Percentiles rank a stretch among this genome's conserved stretches.
phyloP scores from a whole-genome alignment of 1,140 invertebrate genomes.

The Megalopta genalis region DNA sequence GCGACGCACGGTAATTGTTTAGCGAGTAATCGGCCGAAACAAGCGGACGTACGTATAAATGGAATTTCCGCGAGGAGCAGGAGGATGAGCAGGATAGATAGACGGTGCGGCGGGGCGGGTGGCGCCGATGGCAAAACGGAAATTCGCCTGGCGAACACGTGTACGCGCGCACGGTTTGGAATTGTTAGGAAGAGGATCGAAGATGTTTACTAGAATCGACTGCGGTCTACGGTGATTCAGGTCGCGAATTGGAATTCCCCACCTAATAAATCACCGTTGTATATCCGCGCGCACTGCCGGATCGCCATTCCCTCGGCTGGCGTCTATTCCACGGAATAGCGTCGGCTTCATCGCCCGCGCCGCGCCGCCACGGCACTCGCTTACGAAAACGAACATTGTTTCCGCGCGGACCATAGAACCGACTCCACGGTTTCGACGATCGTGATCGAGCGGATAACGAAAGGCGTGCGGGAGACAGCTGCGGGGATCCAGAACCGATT shows the following conservation, averaged over 20 bases:
- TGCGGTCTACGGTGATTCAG: slow-evolving; percentile 49
- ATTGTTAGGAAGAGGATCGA: slow-evolving; percentile 43
- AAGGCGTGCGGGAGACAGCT: slow-evolving; percentile 7
- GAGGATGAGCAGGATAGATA: too few species aligned
- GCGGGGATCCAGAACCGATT: neutral
- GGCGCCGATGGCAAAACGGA: neutral
- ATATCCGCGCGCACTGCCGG: slow-evolving; percentile 38
- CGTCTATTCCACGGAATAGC: slow-evolving; percentile 37
- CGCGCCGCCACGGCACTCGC: slow-evolving; percentile 13
- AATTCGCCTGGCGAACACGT: slow-evolving; percentile 1
- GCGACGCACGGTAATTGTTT: slow-evolving; percentile 21
- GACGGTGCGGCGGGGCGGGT: too few species aligned
- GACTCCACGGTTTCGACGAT: slow-evolving; percentile 16
- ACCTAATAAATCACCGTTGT: slow-evolving; percentile 67
- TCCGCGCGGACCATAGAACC: slow-evolving; percentile 29
- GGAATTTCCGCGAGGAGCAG: neutral
- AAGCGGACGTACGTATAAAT: slow-evolving; percentile 4
- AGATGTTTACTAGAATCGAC: slow-evolving; percentile 62
- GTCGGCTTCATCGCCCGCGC: slow-evolving; percentile 9
- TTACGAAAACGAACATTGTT: slow-evolving; percentile 51
- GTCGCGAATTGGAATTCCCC: slow-evolving; percentile 64
- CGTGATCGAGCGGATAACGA: slow-evolving; percentile 36
- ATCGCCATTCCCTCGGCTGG: slow-evolving; percentile 24
- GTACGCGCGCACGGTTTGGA: neutral
- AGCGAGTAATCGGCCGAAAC: slow-evolving; percentile 14